Conservation (phyloP, 92 coral and sea anemone genomes). For the Chrysogorgia sp. region DNA sequence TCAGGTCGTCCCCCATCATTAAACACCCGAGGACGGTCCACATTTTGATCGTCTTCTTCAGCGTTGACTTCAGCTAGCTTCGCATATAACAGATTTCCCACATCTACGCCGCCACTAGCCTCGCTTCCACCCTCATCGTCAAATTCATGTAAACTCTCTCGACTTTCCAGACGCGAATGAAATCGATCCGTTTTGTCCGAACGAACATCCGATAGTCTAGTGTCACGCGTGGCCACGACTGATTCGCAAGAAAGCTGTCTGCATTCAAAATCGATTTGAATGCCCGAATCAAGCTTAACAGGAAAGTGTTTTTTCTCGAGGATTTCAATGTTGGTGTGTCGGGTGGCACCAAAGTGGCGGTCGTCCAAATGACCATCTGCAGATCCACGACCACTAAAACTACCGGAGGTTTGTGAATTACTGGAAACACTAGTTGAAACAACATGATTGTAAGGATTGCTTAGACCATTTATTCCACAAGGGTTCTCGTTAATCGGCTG, state of each 20-base stretch:
- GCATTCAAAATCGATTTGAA: conserved; percentile 79
- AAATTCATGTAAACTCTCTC: conserved; percentile 94
- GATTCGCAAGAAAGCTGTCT: conserved; percentile 61
- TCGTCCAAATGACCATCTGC: conserved; percentile 61
- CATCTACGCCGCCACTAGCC: conserved; percentile 93
- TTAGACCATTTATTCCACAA: conserved; percentile 61
- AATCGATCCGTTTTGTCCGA: conserved; percentile 82
- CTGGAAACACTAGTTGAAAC: conserved; percentile 23
- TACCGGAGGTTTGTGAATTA: conserved; percentile 75
- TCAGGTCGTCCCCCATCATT: conserved; percentile 87
- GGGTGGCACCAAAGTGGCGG: conserved; percentile 65
- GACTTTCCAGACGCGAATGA: conserved; percentile 80
- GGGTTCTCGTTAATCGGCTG: conserved; percentile 63
- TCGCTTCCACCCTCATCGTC: conserved; percentile 99
- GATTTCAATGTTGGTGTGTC: conserved; percentile 70
- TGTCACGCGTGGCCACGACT: conserved; percentile 66
- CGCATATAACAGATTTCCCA: conserved; percentile 87
- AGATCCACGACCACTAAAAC: conserved; percentile 96
- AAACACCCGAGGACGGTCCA: conserved; percentile 82
- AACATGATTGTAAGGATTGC: conserved; percentile 18
- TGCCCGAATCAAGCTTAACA: conserved; percentile 80
- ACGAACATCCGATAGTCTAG: conserved; percentile 51
- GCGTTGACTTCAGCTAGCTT: conserved; percentile 98
- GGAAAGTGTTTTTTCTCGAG: conserved; percentile 51
- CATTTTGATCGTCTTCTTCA: conserved; percentile 90